Conservation (phyloP, 2,113 vertebrate genomes). For the Tupaia chinensis region DNA sequence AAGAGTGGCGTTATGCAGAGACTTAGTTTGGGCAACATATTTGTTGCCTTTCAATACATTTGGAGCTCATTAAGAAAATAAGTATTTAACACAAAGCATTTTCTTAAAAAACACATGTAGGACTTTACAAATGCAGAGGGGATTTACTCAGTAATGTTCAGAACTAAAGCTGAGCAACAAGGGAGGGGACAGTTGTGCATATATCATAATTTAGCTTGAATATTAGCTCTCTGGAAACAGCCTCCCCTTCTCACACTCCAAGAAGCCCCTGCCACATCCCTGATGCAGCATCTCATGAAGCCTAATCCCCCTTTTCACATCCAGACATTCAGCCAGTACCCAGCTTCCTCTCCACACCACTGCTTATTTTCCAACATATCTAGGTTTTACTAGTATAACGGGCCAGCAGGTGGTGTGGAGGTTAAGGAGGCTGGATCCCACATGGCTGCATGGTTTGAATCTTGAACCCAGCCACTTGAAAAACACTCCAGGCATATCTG, state of each 20-base stretch:
- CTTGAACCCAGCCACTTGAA: too few relatives aligned
- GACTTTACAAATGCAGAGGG: neutral
- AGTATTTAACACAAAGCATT: neutral
- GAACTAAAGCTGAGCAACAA: neutral
- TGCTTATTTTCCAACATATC: neutral
- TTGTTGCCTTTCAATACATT: neutral
- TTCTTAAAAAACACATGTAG: neutral
- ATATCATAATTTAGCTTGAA: neutral
- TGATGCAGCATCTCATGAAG: neutral
- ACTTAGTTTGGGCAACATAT: neutral
- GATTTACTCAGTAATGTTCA: neutral
- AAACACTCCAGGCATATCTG: too few relatives aligned
- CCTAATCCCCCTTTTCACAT: neutral
- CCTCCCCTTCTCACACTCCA: neutral
- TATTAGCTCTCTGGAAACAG: neutral
- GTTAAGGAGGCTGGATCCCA: too few relatives aligned
- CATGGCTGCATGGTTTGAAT: too few relatives aligned
- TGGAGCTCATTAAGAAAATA: neutral
- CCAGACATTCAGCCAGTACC: neutral
- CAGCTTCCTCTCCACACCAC: neutral
- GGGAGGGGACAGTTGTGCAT: neutral
- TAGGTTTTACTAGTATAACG: neutral
- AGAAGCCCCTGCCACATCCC: neutral
- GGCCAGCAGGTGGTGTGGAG: too few relatives aligned
- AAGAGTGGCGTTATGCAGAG: neutral